phyloP scores from a whole-genome alignment of 1,140 invertebrate genomes.

The Dendrolimus kikuchii region DNA sequence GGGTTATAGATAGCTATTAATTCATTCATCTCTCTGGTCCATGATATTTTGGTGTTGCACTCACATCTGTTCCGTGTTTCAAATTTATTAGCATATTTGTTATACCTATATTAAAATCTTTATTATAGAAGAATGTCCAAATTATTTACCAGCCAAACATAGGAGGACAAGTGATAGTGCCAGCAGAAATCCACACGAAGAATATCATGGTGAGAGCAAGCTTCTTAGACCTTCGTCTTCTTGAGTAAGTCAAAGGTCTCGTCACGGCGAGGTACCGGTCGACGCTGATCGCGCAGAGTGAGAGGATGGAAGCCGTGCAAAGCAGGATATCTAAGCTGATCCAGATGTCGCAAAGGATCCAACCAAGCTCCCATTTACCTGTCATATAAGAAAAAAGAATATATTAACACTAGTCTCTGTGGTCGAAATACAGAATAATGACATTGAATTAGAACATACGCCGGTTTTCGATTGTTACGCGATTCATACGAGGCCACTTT shows the following conservation, averaged over 20 bases:
- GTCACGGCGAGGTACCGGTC: constrained; percentile 93
- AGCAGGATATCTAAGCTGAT: constrained; percentile 93
- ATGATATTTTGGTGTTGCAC: too few species aligned
- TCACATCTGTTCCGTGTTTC: too few species aligned
- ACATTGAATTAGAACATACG: too few species aligned
- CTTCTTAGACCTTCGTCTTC: constrained; percentile 82
- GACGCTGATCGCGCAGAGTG: constrained; percentile 87
- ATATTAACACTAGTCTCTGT: neutral
- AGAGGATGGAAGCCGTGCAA: constrained; percentile 89
- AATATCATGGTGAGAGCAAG: constrained; percentile 86
- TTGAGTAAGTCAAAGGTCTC: constrained; percentile 85
- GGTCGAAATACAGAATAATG: too few species aligned
- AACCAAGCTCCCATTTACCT: constrained; percentile 86
- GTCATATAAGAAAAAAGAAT: constrained; percentile 9
- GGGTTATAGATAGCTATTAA: too few species aligned
- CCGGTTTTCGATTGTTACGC: too few species aligned
- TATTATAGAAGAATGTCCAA: neutral
- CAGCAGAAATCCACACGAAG: constrained; percentile 86
- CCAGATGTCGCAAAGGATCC: constrained; percentile 89
- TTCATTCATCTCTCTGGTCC: too few species aligned
- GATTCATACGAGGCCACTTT: too few species aligned
- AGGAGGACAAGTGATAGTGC: constrained; percentile 88
- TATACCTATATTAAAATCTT: neutral
- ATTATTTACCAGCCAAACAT: constrained; percentile 83
- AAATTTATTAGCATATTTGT: too few species aligned